Evolutionary conservation across 2,797 vertebrate genomes (phyloP), one percentile per base, ranked within the genome.

Genomic region (Lepilemur septentrionalis): DNA sequence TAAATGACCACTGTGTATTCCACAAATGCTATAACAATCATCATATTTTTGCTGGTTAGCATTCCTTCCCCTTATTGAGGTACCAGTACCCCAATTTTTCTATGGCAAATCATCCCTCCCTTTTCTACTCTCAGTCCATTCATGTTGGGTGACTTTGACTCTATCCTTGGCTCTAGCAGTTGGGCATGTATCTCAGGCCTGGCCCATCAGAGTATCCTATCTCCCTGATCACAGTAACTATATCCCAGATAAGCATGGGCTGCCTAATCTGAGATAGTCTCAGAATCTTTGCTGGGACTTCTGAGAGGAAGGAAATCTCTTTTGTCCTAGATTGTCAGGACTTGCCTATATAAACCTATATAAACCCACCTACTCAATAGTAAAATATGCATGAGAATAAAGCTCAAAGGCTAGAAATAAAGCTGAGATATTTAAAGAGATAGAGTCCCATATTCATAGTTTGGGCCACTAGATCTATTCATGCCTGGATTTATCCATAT

Each of bases 391-490:
- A 30, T 63, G 41, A 73, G 38, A 88, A 76, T 91, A 94, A 89
- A 88, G 46, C 20, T 91, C 38, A 63, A 43, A 50, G 61, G 38
- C 35, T 78, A 13, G 38, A 88, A 50, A 32, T 48, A 75, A 94
- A 91, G 57, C 59, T 87, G 79, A 92, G 52, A 75, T 88, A 92
- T 92, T 91, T 96, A 89, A 95, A 78, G 52, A 65, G 23, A 82
- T 78, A 30, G 78, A 93, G 81, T 80, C 18, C 38, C 32, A 79
- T 94, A 89, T 94, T 92, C 83, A 83, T 73, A 10, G 48, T 63
- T 67, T 65, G 59, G 55, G 43, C 5, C 72, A 75, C 41, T 46
- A 43, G 52, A 94, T 76, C 52, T 96, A 83, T 82, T 84, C 48
- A 78, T 46, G 14, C 35, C 43, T 87, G 61, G 5, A 94, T 80